Percentiles rank a stretch among this genome's conserved stretches.
These are phyloP conservation scores for Argyrosomus regius DNA, from an alignment of 2,797 vertebrate species.

Conservation along the genomic window DNA sequence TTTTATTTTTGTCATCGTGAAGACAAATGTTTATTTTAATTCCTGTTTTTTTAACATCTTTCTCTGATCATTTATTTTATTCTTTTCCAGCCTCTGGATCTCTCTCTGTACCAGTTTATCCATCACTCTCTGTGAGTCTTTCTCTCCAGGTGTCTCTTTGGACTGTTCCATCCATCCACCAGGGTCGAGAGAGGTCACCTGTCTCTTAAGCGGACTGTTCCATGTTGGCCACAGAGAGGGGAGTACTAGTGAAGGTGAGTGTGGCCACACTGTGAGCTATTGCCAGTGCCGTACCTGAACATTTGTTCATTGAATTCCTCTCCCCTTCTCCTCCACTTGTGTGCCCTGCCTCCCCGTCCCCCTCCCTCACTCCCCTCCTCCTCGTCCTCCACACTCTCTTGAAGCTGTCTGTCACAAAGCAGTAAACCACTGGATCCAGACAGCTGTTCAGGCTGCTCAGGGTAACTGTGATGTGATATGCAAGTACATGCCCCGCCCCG, in stretches of 20 bases:
- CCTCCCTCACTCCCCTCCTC: conserved; percentile 66
- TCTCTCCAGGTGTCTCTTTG: conserved; percentile 25
- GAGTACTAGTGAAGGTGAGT: conserved; percentile 64
- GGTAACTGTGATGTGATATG: conserved; percentile 93
- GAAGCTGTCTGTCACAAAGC: conserved; percentile 96
- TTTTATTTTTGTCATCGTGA: background rate
- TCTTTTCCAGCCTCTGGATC: background rate
- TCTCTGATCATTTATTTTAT: background rate
- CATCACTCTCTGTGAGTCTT: conserved; percentile 5
- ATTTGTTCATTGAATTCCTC: conserved; percentile 57
- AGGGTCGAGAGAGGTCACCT: background rate
- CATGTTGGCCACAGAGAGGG: conserved; percentile 33
- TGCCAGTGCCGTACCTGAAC: conserved; percentile 68
- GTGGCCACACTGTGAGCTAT: conserved; percentile 74
- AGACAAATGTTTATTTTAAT: background rate
- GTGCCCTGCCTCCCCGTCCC: conserved; percentile 40
- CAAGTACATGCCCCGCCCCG: conserved; percentile 77
- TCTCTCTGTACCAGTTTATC: background rate
- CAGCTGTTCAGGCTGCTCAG: conserved; percentile 98
- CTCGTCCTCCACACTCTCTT: conserved; percentile 82
- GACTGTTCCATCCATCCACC: conserved; percentile 2
- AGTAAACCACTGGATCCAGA: conserved; percentile 97
- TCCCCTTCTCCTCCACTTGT: conserved; percentile 59
- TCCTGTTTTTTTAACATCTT: background rate
- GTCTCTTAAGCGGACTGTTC: conserved; percentile 30